Conservation (phyloP, 2,113 vertebrate species). For the Mesocricetus auratus region DNA sequence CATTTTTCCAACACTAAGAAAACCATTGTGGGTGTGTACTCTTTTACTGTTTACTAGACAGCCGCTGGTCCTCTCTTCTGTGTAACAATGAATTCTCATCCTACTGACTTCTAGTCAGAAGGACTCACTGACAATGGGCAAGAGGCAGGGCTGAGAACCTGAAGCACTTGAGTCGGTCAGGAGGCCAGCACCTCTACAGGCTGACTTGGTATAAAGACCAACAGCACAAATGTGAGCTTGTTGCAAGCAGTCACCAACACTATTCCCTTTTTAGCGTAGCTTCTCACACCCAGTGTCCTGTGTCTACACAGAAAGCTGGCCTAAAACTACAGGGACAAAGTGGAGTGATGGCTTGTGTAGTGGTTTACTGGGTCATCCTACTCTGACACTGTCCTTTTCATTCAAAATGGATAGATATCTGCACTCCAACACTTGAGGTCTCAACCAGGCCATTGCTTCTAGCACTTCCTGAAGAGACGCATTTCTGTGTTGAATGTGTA, state of each 20-base stretch:
- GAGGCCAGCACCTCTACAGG: not conserved
- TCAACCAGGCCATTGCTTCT: not conserved
- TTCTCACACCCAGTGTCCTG: not conserved
- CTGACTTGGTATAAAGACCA: slow-evolving; percentile 28
- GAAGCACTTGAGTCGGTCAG: slow-evolving; percentile 36
- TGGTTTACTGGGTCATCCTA: not conserved
- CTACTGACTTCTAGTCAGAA: slow-evolving; percentile 31
- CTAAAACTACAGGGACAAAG: not conserved
- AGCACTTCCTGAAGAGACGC: not conserved
- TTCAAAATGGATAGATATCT: slow-evolving; percentile 1
- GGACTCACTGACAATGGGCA: not conserved
- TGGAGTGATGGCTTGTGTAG: not conserved
- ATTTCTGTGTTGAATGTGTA: not conserved
- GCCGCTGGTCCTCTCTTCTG: slow-evolving; percentile 10
- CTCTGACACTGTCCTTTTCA: not conserved
- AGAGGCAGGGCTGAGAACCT: slow-evolving; percentile 3
- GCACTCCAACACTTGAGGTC: not conserved
- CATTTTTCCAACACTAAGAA: slow-evolving; percentile 32
- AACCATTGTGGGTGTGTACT: slow-evolving; percentile 37
- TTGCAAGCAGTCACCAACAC: not conserved
- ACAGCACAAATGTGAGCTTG: slow-evolving; percentile 35
- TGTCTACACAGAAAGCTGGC: not conserved
- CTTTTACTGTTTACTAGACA: slow-evolving; percentile 69
- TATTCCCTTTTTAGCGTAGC: not conserved
- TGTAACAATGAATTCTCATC: slow-evolving; percentile 37